phyloP scores from a whole-genome alignment of 2,797 vertebrate species.

The Borostomias antarcticus region DNA sequence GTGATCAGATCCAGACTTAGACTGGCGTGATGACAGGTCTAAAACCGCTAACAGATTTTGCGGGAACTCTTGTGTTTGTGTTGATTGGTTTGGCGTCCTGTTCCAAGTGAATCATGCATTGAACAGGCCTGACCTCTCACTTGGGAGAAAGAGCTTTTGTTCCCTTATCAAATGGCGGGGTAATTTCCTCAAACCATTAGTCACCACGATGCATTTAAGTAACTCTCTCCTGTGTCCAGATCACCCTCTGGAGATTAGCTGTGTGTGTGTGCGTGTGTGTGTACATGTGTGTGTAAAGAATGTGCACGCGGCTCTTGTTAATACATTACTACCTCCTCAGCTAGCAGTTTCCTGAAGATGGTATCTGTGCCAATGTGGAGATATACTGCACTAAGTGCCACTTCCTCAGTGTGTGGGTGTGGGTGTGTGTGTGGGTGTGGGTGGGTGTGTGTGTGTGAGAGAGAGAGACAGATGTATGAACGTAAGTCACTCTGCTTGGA shows the following conservation, averaged over 20 bases:
- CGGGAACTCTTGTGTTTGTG: slow-evolving; percentile 3
- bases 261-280: not conserved
- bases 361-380: slow-evolving; percentile 1
- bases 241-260: not conserved
- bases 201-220: not conserved
- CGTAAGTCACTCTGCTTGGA: not conserved
- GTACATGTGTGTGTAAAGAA: not conserved
- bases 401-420: slow-evolving; percentile 11
- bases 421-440: slow-evolving; percentile 9
- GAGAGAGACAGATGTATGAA: not conserved
- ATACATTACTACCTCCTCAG: no score
- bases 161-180: slow-evolving; percentile 5
- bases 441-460: slow-evolving; percentile 6
- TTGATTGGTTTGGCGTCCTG: slow-evolving; percentile 2
- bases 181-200: slow-evolving; percentile 21
- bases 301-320: not conserved
- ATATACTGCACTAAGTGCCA: not conserved
- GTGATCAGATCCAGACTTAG: not conserved
- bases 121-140: not conserved
- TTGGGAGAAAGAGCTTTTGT: not conserved
- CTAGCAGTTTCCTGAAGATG: slow-evolving; percentile 20
- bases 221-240: not conserved
- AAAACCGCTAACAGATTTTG: slow-evolving; percentile 5
- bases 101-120: not conserved
- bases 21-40: not conserved